A percentile compares a stretch with the other conserved stretches of the same genome.
Conservation (phyloP, 2,113 vertebrate genomes). For the Aramus guarauna region DNA sequence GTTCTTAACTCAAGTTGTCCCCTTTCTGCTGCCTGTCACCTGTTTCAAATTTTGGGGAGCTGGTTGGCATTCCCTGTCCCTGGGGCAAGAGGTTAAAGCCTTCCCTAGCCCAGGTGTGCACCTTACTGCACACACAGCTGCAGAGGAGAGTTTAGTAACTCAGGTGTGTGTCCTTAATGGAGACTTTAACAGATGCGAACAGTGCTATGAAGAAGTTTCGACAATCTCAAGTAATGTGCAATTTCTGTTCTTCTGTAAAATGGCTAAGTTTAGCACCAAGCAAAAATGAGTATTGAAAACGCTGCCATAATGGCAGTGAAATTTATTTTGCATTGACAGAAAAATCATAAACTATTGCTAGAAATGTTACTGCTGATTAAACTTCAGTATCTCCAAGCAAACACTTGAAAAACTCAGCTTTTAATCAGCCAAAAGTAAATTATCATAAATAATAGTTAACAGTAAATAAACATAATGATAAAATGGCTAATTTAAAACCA, state of each 20-base stretch:
- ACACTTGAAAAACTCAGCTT: not conserved
- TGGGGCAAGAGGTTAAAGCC: not conserved
- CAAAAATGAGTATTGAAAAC: not conserved
- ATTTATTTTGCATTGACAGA: conserved; percentile 1
- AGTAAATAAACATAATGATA: not conserved
- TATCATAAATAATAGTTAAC: not conserved
- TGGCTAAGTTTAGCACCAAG: not conserved
- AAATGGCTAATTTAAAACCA: not conserved
- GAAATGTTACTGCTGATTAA: conserved; percentile 12
- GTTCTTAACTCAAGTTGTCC: not conserved
- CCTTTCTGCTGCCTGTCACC: not conserved
- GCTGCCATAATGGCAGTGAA: not conserved
- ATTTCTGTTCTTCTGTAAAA: not conserved
- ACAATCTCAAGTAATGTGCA: not conserved
- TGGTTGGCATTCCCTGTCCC: not conserved
- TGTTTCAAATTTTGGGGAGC: not conserved
- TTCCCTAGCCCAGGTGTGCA: not conserved
- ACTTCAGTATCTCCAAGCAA: not conserved
- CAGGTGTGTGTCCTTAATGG: not conserved
- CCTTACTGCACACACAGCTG: not conserved
- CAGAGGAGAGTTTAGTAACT: not conserved
- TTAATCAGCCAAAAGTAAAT: conserved; percentile 8
- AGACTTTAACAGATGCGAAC: not conserved
- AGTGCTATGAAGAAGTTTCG: not conserved
- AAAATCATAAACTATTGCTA: not conserved